Evolutionary conservation across 2,113 vertebrate genomes (phyloP).

Genomic region (Eubucco bourcierii): DNA sequence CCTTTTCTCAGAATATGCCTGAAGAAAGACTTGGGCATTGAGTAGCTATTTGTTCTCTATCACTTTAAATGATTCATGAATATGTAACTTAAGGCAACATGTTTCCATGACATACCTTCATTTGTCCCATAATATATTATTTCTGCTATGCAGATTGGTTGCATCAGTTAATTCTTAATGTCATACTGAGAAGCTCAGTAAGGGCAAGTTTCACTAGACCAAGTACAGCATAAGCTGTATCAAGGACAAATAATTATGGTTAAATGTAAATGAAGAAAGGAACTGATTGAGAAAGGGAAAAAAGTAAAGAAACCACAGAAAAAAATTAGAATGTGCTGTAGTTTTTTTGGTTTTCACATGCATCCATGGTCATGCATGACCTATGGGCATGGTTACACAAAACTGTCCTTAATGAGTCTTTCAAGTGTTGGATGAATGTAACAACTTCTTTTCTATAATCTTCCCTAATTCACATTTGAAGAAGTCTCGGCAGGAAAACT

Average conservation of each 20-base stretch:
- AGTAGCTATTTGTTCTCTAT: neutral
- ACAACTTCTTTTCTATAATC: neutral
- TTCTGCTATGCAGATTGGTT: neutral
- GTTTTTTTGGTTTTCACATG: conserved; percentile 1
- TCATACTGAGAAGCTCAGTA: neutral
- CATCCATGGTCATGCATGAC: neutral
- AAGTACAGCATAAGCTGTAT: neutral
- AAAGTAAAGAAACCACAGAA: neutral
- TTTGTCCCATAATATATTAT: neutral
- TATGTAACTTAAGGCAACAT: neutral
- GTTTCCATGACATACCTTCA: neutral
- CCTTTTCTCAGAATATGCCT: neutral
- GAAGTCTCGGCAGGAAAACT: neutral
- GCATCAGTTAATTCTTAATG: neutral
- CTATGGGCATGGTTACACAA: neutral
- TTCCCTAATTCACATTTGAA: neutral
- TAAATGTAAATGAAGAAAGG: neutral
- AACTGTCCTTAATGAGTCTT: neutral
- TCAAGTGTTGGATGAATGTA: neutral
- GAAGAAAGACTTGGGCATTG: neutral
- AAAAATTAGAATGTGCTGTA: neutral
- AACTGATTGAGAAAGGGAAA: neutral
- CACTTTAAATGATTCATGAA: neutral
- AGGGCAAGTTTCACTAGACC: neutral
- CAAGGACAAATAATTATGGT: neutral